Conservation (phyloP, 1,140 invertebrate genomes). For the Hypsibius dujardini region DNA sequence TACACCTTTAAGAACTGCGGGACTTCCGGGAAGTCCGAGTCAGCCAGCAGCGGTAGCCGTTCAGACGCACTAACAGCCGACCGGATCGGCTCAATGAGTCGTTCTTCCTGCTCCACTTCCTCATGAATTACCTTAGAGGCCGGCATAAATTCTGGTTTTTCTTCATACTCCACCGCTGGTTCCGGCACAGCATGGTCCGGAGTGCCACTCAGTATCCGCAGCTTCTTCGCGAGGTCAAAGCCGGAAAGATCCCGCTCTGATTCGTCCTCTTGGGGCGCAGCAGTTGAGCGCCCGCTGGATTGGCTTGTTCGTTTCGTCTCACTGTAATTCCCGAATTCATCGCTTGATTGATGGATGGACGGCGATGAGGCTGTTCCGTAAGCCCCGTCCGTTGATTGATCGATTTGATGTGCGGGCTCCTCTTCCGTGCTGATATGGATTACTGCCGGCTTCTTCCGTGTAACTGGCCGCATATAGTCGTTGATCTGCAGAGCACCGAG, state of each 20-base stretch:
- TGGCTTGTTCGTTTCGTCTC: neutral
- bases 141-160: constrained; percentile 4
- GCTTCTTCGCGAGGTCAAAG: too few species aligned
- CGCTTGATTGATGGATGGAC: neutral
- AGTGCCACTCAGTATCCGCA: neutral
- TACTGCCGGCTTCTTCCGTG: neutral
- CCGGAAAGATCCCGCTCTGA: neutral
- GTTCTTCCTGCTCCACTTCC: neutral
- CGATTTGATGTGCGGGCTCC: too few species aligned
- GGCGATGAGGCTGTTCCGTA: too few species aligned
- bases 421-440: too few species aligned
- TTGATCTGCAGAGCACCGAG: neutral
- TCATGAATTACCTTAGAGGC: neutral
- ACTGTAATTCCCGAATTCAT: neutral
- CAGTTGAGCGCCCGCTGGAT: neutral
- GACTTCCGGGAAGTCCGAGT: constrained; percentile 37
- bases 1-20: constrained; percentile 57
- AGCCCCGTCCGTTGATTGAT: too few species aligned
- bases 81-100: neutral
- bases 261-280: neutral
- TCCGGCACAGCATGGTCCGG: neutral
- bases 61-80: neutral
- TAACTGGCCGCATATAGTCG: neutral
- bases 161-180: neutral
- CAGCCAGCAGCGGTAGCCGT: neutral